Base-by-base conservation (phyloP, 1,140 invertebrate genomes). In the Plodia interpunctella region DNA sequence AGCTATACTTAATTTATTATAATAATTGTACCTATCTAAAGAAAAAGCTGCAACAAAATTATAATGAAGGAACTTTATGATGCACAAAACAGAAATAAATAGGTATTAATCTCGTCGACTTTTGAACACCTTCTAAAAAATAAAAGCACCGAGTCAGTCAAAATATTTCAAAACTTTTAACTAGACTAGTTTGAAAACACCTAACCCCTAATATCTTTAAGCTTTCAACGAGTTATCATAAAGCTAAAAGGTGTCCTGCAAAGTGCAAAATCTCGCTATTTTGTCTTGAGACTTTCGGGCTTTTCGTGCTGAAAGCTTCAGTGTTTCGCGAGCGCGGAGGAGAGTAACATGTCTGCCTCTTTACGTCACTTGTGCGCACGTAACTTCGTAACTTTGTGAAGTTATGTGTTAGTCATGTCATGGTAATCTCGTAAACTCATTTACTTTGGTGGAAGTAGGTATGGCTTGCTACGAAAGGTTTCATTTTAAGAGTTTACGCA, bases 341-440 rank as follows among this genome's bases (percentile, higher is more conserved):
- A 64, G 51, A 69, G 56, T 61, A 65, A 65, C 66, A 69, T 71
- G 74, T 68, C 59, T 70, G 62, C 38, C 13, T 44, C 15, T 2
- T 44, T 17, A 17, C 38, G 15, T n/a, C 21, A 25, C n/a, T 53
- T 13, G 13, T 49, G 55, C 66, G 68, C 55, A 50, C 59, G 49
- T 55, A 71, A 76, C 60, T 78, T 76, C 66, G 67, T 65, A 65
- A 69, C 66, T 59, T 62, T 63, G 50, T 60, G 55, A 57, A 59
- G 59, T 63, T 44, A 15, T 44, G 13, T 44, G 15, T 44, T 44
- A 44, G 38, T 44, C 38, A 44, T 44, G 38, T 44, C 38, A 44
- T 15, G 38, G 38, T 44, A 44, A 44, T 44, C 5, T 3, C 54
- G 59, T 63, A 59, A 49, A 62, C 19, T 63, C 21, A 59, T 18